Evolutionary conservation across 2,113 vertebrate genomes (phyloP).

Genomic region (Platysternon megacephalum): DNA sequence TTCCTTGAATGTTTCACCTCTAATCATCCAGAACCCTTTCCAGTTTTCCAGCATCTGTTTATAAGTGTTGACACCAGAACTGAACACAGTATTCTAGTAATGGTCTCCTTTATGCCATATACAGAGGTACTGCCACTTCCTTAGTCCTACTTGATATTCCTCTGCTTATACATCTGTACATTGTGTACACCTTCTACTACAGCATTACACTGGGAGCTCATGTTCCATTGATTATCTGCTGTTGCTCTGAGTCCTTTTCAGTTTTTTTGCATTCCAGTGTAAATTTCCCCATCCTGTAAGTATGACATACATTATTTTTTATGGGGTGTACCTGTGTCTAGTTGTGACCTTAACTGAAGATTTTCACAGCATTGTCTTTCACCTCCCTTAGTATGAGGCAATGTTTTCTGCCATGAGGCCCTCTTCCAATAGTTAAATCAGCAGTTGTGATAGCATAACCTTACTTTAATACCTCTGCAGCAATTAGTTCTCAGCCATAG

Average conservation of each 20-base stretch:
- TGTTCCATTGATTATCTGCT: too few species aligned
- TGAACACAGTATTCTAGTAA: too few species aligned
- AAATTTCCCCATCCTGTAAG: background rate
- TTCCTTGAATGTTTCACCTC: too few species aligned
- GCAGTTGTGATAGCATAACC: background rate
- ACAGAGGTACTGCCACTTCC: too few species aligned
- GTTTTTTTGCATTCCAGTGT: background rate
- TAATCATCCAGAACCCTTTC: too few species aligned
- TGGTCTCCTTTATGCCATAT: too few species aligned
- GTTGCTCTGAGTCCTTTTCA: background rate
- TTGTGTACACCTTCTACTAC: too few species aligned
- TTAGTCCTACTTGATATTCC: too few species aligned
- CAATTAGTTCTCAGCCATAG: background rate
- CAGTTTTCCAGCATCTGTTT: too few species aligned
- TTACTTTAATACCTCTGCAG: background rate
- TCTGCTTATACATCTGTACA: too few species aligned
- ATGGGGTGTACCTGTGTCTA: background rate
- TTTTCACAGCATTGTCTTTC: background rate
- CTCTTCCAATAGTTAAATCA: background rate
- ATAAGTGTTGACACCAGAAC: too few species aligned
- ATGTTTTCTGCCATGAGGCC: background rate
- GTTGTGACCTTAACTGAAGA: accelerated
- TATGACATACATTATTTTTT: background rate
- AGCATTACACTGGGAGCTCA: too few species aligned
- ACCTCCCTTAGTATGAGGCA: background rate